Evolutionary conservation across 1,140 invertebrate species (phyloP).

Genomic region (Schlechtendalia chinensis): DNA sequence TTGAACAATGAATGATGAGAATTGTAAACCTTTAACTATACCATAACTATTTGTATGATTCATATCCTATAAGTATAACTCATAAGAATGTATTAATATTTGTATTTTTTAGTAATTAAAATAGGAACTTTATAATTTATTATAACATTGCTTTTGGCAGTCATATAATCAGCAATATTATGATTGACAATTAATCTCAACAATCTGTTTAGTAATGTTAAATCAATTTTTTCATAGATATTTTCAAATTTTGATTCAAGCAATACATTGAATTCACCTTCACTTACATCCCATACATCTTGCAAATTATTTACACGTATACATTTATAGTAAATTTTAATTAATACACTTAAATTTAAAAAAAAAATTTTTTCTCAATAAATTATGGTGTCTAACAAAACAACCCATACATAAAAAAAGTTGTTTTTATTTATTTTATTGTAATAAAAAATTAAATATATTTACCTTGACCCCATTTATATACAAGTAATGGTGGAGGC

Average conservation of each 20-base stretch:
- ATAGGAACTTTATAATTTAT: constrained; percentile 89
- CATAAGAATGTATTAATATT: background rate
- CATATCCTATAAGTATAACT: constrained; percentile 72
- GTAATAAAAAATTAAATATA: constrained; percentile 12
- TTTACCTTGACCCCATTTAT: constrained; percentile 98
- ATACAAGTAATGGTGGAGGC: constrained; percentile 94
- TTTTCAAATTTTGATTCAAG: constrained; percentile 98
- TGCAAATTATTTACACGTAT: constrained; percentile 91
- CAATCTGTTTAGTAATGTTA: constrained; percentile 94
- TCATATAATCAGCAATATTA: constrained; percentile 99
- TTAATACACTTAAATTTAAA: no score
- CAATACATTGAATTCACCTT: constrained; percentile 98
- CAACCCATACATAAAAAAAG: background rate
- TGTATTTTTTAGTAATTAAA: background rate
- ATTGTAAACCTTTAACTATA: constrained; percentile 96
- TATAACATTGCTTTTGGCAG: constrained; percentile 98
- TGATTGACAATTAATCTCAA: constrained; percentile 97
- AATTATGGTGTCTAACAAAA: no score
- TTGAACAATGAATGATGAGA: constrained; percentile 98
- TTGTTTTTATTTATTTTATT: background rate
- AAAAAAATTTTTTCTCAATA: no score
- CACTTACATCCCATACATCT: constrained; percentile 97
- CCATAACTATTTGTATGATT: constrained; percentile 94
- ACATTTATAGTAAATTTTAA: constrained; percentile 42
- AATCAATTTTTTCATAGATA: constrained; percentile 98